Evolutionary conservation across 1,140 invertebrate genomes (phyloP).

Genomic region (Archegozetes longisetosus): DNA sequence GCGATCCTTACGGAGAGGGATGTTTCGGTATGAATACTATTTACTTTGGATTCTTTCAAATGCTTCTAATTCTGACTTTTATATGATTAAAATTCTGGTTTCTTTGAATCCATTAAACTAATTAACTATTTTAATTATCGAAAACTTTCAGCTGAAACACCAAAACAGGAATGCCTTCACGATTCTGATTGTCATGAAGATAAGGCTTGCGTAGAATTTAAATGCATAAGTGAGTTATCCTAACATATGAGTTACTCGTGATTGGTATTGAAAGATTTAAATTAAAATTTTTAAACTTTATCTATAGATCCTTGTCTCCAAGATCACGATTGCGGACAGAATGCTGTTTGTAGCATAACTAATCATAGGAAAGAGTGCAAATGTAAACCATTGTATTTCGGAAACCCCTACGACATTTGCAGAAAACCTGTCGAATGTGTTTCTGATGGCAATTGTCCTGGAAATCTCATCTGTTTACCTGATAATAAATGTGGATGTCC

Average conservation of each 20-base stretch:
- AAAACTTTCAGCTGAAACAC: not conserved
- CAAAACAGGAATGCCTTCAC: slow-evolving; percentile 28
- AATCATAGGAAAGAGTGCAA: slow-evolving; percentile 66
- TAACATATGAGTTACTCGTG: too few species aligned
- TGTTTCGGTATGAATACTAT: not conserved
- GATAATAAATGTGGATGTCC: slow-evolving; percentile 24
- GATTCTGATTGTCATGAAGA: slow-evolving; percentile 27
- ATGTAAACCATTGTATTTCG: slow-evolving; percentile 41
- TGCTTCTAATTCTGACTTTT: too few species aligned
- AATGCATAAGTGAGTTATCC: not conserved
- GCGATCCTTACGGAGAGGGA: slow-evolving; percentile 44
- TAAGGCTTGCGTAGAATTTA: slow-evolving; percentile 29
- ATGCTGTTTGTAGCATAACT: slow-evolving; percentile 62
- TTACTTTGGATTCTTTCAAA: too few species aligned
- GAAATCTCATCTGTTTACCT: slow-evolving; percentile 23
- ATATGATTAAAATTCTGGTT: too few species aligned
- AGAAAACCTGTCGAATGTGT: slow-evolving; percentile 18
- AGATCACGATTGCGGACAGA: slow-evolving; percentile 49
- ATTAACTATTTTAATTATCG: too few species aligned
- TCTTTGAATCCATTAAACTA: too few species aligned
- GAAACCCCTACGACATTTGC: slow-evolving; percentile 5
- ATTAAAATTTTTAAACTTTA: not conserved
- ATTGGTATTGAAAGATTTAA: too few species aligned
- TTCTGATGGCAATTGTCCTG: slow-evolving; percentile 23
- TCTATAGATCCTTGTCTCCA: slow-evolving; percentile 57